Percentiles rank a stretch among this genome's conserved stretches.
phyloP scores from a whole-genome alignment of 1,140 invertebrate genomes.

The Gryllus bimaculatus region DNA sequence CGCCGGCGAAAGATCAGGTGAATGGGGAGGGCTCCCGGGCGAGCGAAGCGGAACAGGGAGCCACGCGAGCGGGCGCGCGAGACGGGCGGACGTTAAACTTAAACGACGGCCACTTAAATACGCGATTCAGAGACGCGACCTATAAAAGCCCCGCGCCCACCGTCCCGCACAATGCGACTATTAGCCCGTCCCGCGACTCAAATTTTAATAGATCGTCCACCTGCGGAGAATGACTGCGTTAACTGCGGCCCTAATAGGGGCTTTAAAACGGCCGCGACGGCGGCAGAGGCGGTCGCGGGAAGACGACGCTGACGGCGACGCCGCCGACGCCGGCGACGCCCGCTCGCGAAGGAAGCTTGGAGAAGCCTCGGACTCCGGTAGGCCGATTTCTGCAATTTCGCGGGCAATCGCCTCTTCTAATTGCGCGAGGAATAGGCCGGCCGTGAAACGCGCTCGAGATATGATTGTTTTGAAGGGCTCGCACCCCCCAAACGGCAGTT shows the following conservation, averaged over 20 bases:
- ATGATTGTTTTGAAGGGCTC: too few relatives aligned
- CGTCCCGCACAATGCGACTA: neutral
- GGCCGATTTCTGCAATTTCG: neutral
- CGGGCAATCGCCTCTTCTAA: neutral
- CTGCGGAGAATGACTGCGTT: neutral
- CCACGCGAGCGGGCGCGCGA: too few relatives aligned
- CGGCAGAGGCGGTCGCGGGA: neutral
- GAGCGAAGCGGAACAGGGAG: too few relatives aligned
- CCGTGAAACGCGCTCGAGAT: too few relatives aligned
- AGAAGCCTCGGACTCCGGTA: neutral
- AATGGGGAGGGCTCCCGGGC: neutral
- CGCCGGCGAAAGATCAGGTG: too few relatives aligned
- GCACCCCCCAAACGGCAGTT: too few relatives aligned
- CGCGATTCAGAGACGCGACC: neutral
- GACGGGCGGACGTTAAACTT: neutral
- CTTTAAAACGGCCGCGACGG: neutral
- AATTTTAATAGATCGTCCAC: slow-evolving; percentile 1
- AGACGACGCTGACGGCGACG: neutral
- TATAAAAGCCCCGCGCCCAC: neutral
- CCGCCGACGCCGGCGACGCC: too few relatives aligned
- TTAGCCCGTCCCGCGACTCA: neutral
- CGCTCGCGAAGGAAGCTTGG: neutral
- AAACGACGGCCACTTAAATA: neutral
- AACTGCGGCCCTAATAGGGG: neutral
- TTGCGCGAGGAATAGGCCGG: neutral